These are phyloP conservation scores for Phaonia tiefii DNA, from an alignment of 2,888 invertebrate species.

Conservation along the genomic window DNA sequence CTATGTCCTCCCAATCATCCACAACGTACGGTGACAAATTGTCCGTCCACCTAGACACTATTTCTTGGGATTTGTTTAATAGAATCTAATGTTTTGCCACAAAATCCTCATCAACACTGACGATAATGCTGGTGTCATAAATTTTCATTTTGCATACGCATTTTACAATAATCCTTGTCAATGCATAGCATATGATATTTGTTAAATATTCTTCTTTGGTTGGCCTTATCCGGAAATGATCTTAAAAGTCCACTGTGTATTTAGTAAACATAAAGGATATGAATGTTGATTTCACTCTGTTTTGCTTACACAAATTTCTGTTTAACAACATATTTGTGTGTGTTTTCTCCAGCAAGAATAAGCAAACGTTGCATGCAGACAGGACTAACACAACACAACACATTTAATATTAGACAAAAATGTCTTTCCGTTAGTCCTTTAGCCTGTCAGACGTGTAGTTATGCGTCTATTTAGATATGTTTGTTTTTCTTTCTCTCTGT, in stretches of 20 bases:
- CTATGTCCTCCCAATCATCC: too few relatives aligned
- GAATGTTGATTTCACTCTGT: neutral
- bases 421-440: neutral
- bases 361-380: neutral
- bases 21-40: too few relatives aligned
- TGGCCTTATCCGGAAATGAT: conserved; percentile 17
- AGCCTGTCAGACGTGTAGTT: neutral
- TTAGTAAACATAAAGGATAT: neutral
- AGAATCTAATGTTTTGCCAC: too few relatives aligned
- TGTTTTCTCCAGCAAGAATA: neutral
- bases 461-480: neutral
- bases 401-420: neutral
- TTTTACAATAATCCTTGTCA: neutral
- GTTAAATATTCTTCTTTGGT: neutral
- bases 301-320: conserved; percentile 8
- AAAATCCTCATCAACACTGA: too few relatives aligned
- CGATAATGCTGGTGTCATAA: too few relatives aligned
- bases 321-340: neutral
- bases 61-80: too few relatives aligned
- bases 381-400: neutral
- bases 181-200: neutral
- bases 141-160: neutral
- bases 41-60: too few relatives aligned
- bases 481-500: neutral
- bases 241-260: conserved; percentile 11